Evolutionary conservation across 2,797 vertebrate genomes (phyloP), one percentile per base, ranked within the genome.

Genomic region (Phoxinus dragarum): DNA sequence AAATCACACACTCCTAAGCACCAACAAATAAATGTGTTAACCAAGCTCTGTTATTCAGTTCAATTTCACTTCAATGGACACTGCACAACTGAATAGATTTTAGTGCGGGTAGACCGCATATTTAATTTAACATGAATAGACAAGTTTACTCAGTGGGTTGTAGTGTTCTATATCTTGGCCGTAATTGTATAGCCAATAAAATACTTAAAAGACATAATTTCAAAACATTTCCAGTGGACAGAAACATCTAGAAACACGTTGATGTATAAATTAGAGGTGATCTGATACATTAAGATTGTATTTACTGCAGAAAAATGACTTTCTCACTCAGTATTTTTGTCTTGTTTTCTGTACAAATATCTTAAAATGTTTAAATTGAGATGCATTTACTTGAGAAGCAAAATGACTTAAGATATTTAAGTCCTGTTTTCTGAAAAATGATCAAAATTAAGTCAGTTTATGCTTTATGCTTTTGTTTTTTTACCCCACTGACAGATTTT

Each of bases 1-100:
- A 82, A 71, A 71, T 42, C 72, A 87, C 87, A 80, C 81, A 72
- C 42, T 76, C 52, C 36, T 79, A 86, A 89, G 88, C 42, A 88
- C 73, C 81, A 64, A 81, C 84, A 84, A 64, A 31, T 67, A 81
- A 56, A 84, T 61, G 67, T 75, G 86, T 85, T 81, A 76, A 76
- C 52, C 21, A 64, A 74, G 10, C 66, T 34, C 47, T n/a, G 40
- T 31, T 85, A 52, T 80, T 52, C 68, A 38, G 47, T 69, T 64
- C 34, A 54, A 44, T 79, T 84, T 69, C 21, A 79, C 49, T 47
- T 84, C 38, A 78, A 71, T 59, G 74, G 64, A 36, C 66, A 44
- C 19, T 42, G 16, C 23, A 19, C 38, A 61, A 64, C 7, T 27
- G 38, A 78, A 61, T 61, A 27, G 52, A 23, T 76, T 10, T 76